These are phyloP conservation scores for Stratiomys singularior DNA, from an alignment of 2,888 invertebrate genomes.

Conservation along the genomic window DNA sequence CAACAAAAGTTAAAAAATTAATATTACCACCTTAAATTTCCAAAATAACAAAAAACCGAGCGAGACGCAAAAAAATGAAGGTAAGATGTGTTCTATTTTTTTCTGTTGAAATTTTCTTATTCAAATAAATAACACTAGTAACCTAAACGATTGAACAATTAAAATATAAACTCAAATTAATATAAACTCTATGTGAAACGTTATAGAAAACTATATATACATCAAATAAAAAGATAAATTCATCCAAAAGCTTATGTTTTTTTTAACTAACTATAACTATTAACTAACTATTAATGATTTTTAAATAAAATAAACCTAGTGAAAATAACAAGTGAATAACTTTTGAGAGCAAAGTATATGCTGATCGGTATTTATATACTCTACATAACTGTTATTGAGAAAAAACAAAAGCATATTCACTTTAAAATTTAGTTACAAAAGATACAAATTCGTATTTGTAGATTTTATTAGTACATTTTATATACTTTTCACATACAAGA, in stretches of 20 bases:
- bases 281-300: too few species aligned
- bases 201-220: conserved; percentile 15
- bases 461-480: too few species aligned
- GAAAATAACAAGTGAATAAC: too few species aligned
- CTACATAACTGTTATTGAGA: too few species aligned
- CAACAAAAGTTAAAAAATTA: background rate
- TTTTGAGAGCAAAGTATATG: too few species aligned
- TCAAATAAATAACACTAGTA: background rate
- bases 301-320: too few species aligned
- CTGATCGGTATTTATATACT: too few species aligned
- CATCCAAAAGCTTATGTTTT: background rate
- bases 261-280: background rate
- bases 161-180: conserved; percentile 12
- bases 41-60: background rate
- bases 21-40: background rate
- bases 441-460: too few species aligned
- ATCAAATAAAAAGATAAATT: conserved; percentile 16
- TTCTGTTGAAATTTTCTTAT: background rate
- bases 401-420: too few species aligned
- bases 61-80: too few species aligned
- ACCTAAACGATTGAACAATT: background rate
- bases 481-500: too few species aligned
- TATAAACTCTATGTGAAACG: conserved; percentile 29
- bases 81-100: background rate
- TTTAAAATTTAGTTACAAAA: too few species aligned